These are phyloP conservation scores for Dorcus parallelipipedus DNA, from an alignment of 2,888 invertebrate genomes.

Conservation along the genomic window DNA sequence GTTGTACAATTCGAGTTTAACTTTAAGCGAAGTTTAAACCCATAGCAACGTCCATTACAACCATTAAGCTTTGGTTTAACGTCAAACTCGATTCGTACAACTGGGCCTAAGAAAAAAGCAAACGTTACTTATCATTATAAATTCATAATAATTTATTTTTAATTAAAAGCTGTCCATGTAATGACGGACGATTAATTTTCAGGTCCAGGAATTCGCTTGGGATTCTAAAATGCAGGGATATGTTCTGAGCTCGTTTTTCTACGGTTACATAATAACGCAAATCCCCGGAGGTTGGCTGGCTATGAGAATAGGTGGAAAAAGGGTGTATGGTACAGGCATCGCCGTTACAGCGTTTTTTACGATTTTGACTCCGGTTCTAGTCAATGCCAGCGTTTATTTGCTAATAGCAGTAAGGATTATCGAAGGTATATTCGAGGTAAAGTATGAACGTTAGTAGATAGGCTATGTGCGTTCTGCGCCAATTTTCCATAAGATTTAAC, in stretches of 20 bases:
- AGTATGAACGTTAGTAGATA: too few relatives aligned
- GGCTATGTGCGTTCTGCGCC: too few relatives aligned
- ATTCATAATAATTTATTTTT: not conserved
- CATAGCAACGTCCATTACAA: too few relatives aligned
- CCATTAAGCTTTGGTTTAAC: too few relatives aligned
- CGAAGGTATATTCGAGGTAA: constrained; percentile 41
- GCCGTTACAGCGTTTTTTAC: constrained; percentile 76
- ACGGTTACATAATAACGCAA: constrained; percentile 83
- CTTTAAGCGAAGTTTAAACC: too few relatives aligned
- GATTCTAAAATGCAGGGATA: constrained; percentile 72
- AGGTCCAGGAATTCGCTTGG: constrained; percentile 80
- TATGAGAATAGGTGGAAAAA: constrained; percentile 80
- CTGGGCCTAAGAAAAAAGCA: too few relatives aligned
- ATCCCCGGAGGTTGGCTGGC: constrained; percentile 82
- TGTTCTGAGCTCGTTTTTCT: constrained; percentile 84
- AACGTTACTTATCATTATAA: too few relatives aligned
- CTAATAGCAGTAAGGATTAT: constrained; percentile 64
- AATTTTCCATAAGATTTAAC: too few relatives aligned
- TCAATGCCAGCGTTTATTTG: constrained; percentile 65
- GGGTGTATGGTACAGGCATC: constrained; percentile 75
- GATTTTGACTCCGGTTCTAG: constrained; percentile 74
- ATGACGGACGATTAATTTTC: constrained; percentile 26
- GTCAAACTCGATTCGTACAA: too few relatives aligned
- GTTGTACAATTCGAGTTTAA: too few relatives aligned
- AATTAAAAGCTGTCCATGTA: constrained; percentile 9